Evolutionary conservation across 1,140 invertebrate species (phyloP), one percentile per base, ranked within the genome.

Genomic region (Euura saliciscinereae): DNA sequence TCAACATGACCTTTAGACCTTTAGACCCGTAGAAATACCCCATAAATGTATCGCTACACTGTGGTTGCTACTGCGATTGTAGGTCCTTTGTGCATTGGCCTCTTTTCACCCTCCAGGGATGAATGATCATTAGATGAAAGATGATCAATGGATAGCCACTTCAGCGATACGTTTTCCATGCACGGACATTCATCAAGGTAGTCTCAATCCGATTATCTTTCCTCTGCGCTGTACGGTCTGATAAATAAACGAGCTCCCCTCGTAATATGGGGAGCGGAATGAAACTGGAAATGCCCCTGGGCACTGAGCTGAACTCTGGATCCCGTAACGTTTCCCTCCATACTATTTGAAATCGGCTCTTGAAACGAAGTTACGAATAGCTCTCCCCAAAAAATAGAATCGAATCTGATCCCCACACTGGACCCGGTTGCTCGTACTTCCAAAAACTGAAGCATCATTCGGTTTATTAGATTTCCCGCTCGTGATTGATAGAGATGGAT

Each of bases 381-480:
- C 13, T 67, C 66, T 5, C 4, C 11, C 8, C 8, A 44, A 44
- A 11, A 42, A 44, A 66, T 66, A 13, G 28, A 66, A 67, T 10
- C 66, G 43, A 67, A 28, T 42, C 2, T 67, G 42, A 67, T 42
- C 43, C 66, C 66, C 3, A 28, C 4, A 67, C 43, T 28, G 13
- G 10, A 67, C 7, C 8, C 4, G 10, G 8, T 44, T 67, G 13
- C 43, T 44, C 7, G 28, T 42, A 3, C 66, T 10, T 28, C 42
- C 6, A 59, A 67, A 64, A 67, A 67, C 3, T 44, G 43, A 67
- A 67, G 43, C 66, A 67, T 67, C 43, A 67, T 67, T 42, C 66
- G 43, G 2, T 67, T 8, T 28, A 67, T 67, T 28, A 44, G 43
- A 67, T 67, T 8, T 42, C 43, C 66, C 8, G 2, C 10, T 28